Percentiles rank a stretch among this genome's conserved stretches.
These are phyloP conservation scores for Furcula furcula DNA, from an alignment of 2,888 invertebrate species.

Conservation along the genomic window DNA sequence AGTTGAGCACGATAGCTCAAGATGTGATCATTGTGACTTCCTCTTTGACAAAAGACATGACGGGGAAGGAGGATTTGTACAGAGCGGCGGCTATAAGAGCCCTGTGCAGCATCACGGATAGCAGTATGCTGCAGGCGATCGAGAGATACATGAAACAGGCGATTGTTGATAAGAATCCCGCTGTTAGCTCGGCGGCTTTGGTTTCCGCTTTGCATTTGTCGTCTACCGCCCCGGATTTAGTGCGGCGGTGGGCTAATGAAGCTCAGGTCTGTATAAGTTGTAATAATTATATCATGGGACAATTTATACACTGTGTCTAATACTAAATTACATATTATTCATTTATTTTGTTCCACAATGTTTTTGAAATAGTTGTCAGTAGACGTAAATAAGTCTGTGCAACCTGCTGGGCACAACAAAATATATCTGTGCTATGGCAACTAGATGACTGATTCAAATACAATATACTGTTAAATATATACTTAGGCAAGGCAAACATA, in stretches of 20 bases:
- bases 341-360: too few species aligned
- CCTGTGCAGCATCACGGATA: slow-evolving; percentile 98
- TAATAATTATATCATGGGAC: background rate
- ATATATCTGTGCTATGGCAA: too few species aligned
- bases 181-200: slow-evolving; percentile 98
- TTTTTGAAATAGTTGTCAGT: too few species aligned
- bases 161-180: slow-evolving; percentile 98
- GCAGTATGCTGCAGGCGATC: slow-evolving; percentile 96
- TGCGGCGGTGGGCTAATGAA: slow-evolving; percentile 99
- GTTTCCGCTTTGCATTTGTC: slow-evolving; percentile 94
- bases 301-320: too few species aligned
- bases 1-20: slow-evolving; percentile 95
- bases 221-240: slow-evolving; percentile 93
- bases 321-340: too few species aligned
- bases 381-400: too few species aligned
- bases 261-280: slow-evolving; percentile 88
- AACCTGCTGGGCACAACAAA: too few species aligned
- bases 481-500: too few species aligned
- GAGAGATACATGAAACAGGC: slow-evolving; percentile 99
- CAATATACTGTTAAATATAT: too few species aligned
- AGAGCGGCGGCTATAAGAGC: slow-evolving; percentile 97
- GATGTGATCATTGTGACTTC: slow-evolving; percentile 99
- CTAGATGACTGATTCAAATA: too few species aligned
- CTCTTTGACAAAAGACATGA: slow-evolving; percentile 99
- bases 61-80: slow-evolving; percentile 94